Base-by-base conservation (phyloP, 2,888 invertebrate genomes). In the Gasteruption jaculator region DNA sequence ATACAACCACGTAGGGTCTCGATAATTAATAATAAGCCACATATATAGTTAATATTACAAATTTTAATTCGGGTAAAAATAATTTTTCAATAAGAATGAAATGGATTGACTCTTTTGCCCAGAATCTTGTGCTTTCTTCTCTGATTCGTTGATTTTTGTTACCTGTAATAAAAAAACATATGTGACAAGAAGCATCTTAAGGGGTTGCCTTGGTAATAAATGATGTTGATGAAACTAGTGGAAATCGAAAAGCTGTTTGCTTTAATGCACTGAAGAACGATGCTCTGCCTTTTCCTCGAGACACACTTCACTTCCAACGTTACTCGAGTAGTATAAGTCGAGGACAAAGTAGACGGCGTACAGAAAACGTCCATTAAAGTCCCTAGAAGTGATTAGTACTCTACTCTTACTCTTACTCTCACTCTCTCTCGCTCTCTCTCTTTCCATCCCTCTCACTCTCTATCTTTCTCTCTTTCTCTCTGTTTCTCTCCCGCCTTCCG, bases 351-450 rank as follows among this genome's bases (percentile, higher is more conserved):
- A 66, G 69, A 68, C 67, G 65, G 63, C 57, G 65, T 66, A 70
- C 69, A 70, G 70, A 69, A 70, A 70, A 70, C 63, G 68, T 70
- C 70, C 70, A 70, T 69, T 70, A 70, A 68, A 70, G 65, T 70
- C 69, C 63, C 64, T 60, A 63, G 63, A 69, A 70, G 69, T 68
- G 69, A 70, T 70, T 70, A 70, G 69, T 68, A 64, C 65, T 59
- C 52, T 50, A 45, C 52, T 52, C 47, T 49, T 43, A 42, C 46
- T n/a, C n/a, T n/a, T n/a, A 49, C 41, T 45, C 44, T 27, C 30
- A 29, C 41, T 51, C 27, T 19, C 35, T 34, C 46, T 27, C 38
- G 14, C 32, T 34, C 21, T 12, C 25, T 6, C 25, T 24, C 33
- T 32, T 36, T 52, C 48, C 52, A 49, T 47, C 50, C 45, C 45